Evolutionary conservation across 2,888 invertebrate species (phyloP).

Genomic region (Rotaria magnacalcarata): DNA sequence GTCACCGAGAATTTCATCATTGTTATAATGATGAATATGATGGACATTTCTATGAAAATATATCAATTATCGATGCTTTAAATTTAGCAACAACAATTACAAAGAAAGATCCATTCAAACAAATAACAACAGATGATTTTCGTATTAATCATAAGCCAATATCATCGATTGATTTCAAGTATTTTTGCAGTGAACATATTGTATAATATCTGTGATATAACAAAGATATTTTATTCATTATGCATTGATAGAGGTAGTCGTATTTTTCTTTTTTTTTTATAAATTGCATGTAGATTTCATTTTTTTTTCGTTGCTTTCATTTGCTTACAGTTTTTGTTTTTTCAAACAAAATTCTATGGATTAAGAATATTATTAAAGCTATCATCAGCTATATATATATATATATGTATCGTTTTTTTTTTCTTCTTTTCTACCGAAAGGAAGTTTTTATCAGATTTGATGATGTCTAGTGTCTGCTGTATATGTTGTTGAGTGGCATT

Average conservation of each 20-base stretch:
- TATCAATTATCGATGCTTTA: constrained; percentile 2
- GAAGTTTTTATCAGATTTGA: not conserved
- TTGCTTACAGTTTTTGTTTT: not conserved
- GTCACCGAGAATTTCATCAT: not conserved
- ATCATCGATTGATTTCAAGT: not conserved
- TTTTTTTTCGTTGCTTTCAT: not conserved
- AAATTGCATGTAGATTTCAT: not conserved
- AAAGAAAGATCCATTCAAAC: not conserved
- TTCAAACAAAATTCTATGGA: not conserved
- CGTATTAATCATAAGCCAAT: not conserved
- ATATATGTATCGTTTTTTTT: not conserved
- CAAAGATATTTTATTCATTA: not conserved
- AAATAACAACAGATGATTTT: not conserved
- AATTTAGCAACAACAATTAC: not conserved
- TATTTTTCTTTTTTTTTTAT: not conserved
- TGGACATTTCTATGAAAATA: not conserved
- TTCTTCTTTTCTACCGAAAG: not conserved
- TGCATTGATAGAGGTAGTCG: not conserved
- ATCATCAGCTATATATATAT: not conserved
- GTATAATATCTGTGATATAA: not conserved
- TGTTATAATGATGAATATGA: not conserved
- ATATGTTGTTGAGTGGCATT: not conserved
- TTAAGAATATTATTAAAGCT: not conserved
- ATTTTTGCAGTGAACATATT: constrained; percentile 5
- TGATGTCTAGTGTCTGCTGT: not conserved